Conservation (phyloP, 2,113 vertebrate species). For the Neoarius graeffei region DNA sequence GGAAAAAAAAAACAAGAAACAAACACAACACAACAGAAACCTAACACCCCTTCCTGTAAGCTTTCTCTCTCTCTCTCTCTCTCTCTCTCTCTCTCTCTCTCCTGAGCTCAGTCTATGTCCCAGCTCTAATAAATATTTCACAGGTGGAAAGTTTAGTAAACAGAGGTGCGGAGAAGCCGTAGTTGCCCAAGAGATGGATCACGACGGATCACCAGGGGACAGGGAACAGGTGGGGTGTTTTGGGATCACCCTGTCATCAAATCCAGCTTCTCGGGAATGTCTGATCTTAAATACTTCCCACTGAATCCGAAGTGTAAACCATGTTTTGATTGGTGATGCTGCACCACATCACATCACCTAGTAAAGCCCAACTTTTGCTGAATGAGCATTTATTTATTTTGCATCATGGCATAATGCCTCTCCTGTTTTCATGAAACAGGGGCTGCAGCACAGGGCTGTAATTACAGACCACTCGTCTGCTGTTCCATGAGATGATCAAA, state of each 20-base stretch:
- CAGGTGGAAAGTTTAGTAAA: conserved; percentile 62
- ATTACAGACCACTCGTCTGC: conserved; percentile 14
- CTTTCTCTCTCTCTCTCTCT: conserved; percentile 37
- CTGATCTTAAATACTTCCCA: not conserved
- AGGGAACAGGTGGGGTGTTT: conserved; percentile 35
- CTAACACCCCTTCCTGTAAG: conserved; percentile 49
- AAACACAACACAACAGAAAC: conserved; percentile 45
- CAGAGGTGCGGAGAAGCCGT: conserved; percentile 52
- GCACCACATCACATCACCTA: not conserved
- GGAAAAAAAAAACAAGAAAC: conserved; percentile 24
- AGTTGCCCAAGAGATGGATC: conserved; percentile 55
- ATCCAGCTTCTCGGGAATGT: not conserved
- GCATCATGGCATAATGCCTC: not conserved
- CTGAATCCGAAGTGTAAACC: not conserved
- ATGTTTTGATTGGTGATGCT: not conserved
- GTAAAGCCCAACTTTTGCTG: no score
- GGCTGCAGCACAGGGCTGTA: not conserved
- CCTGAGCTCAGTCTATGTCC: conserved; percentile 57
- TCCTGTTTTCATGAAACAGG: not conserved
- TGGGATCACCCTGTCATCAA: conserved; percentile 23
- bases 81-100: conserved; percentile 35
- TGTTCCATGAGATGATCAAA: conserved; percentile 35
- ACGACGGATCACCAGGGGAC: conserved; percentile 37
- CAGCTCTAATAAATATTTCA: conserved; percentile 67
- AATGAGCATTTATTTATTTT: not conserved